Evolutionary conservation across 1,140 invertebrate genomes (phyloP).

Genomic region (Scaptomyza graminum): DNA sequence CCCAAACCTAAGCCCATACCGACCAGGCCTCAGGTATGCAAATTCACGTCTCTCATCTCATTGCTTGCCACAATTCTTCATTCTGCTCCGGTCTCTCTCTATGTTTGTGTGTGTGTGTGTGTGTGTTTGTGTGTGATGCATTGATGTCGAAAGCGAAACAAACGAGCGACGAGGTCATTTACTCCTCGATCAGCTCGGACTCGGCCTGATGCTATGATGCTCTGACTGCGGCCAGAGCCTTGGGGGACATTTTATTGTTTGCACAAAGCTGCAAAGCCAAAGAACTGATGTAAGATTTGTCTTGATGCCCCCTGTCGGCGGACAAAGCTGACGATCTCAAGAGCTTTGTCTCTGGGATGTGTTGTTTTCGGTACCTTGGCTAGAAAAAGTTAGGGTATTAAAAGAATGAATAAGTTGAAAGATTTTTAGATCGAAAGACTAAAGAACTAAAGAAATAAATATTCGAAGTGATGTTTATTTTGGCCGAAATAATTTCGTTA

Average conservation of each 20-base stretch:
- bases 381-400: slow-evolving; percentile 24
- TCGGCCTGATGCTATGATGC: slow-evolving; percentile 32
- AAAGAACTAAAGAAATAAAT: too few relatives aligned
- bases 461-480: too few relatives aligned
- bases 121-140: slow-evolving; percentile 64
- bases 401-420: background rate
- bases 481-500: too few relatives aligned
- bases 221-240: slow-evolving; percentile 56
- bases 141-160: slow-evolving; percentile 82
- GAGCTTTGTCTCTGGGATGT: slow-evolving; percentile 58
- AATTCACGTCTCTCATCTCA: slow-evolving; percentile 51
- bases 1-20: slow-evolving; percentile 58
- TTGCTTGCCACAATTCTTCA: background rate
- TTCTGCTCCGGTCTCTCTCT: slow-evolving; percentile 13
- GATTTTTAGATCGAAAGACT: too few relatives aligned
- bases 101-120: slow-evolving; percentile 50
- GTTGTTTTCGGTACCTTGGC: slow-evolving; percentile 29
- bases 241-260: slow-evolving; percentile 84
- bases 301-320: slow-evolving; percentile 15
- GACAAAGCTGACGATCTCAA: slow-evolving; percentile 34
- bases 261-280: slow-evolving; percentile 60
- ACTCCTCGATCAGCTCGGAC: slow-evolving; percentile 55
- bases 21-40: slow-evolving; percentile 82
- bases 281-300: slow-evolving; percentile 82
- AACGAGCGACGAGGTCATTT: slow-evolving; percentile 80